Percentiles rank a stretch among this genome's conserved stretches.
These are phyloP conservation scores for Emydoidea blandingii DNA, from an alignment of 2,797 vertebrate species.

Conservation along the genomic window DNA sequence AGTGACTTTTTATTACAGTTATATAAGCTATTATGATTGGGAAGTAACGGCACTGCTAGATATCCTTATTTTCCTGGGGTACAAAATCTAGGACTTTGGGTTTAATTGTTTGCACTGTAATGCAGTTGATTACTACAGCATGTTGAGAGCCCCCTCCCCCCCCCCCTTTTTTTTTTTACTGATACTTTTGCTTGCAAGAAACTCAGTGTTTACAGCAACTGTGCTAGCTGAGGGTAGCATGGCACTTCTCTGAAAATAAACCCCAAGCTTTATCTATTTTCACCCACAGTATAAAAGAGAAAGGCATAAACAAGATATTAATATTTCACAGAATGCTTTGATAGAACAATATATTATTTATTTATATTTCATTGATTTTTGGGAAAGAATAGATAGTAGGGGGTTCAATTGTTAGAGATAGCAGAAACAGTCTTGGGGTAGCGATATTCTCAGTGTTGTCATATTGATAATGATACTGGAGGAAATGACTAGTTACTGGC, in stretches of 20 bases:
- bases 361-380: not conserved
- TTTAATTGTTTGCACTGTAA: not conserved
- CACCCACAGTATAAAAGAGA: not conserved
- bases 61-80: not conserved
- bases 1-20: accelerated
- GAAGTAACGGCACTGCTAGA: not conserved
- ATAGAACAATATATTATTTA: not conserved
- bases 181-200: not conserved
- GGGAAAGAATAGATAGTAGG: not conserved
- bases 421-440: not conserved
- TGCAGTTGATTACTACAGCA: not conserved
- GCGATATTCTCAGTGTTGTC: not conserved
- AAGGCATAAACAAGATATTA: not conserved
- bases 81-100: not conserved
- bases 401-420: not conserved
- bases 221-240: accelerated
- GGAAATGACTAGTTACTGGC: not conserved
- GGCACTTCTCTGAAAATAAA: not conserved
- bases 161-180: not conserved
- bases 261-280: not conserved
- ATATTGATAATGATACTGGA: not conserved
- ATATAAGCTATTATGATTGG: not conserved
- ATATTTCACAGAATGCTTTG: not conserved
- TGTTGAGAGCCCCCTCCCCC: not conserved
- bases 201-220: not conserved